Evolutionary conservation across 2,113 vertebrate genomes (phyloP).

Genomic region (Prolemur simus): DNA sequence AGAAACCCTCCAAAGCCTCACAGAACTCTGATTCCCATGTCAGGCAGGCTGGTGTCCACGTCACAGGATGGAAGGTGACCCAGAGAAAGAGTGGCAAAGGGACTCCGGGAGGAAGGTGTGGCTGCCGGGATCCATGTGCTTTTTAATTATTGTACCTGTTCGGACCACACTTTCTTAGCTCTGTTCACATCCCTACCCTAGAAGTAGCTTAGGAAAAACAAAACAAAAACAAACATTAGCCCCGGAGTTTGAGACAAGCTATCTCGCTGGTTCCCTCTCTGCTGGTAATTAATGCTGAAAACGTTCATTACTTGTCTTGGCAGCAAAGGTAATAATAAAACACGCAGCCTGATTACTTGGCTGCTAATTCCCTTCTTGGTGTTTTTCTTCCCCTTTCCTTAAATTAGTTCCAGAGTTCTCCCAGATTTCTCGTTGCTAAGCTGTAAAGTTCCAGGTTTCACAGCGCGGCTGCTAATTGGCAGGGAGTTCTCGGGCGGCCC

Average conservation of each 20-base stretch:
- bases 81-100: not conserved
- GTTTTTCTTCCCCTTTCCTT: slow-evolving; percentile 15
- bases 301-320: not conserved
- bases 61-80: not conserved
- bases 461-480: slow-evolving; percentile 34
- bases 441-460: slow-evolving; percentile 50
- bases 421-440: slow-evolving; percentile 66
- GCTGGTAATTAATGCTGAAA: slow-evolving; percentile 46
- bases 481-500: not conserved
- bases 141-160: not conserved
- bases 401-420: slow-evolving; percentile 68
- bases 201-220: not conserved
- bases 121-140: not conserved
- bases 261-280: not conserved
- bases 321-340: slow-evolving; percentile 42
- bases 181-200: not conserved
- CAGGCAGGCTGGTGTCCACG: not conserved
- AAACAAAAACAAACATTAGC: not conserved
- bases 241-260: not conserved
- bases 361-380: slow-evolving; percentile 50
- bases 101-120: not conserved
- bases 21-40: not conserved
- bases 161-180: not conserved
- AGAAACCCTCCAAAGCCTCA: not conserved
- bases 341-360: not conserved